Evolutionary conservation across 2,888 invertebrate genomes (phyloP).

Genomic region (Muschampia plurimacula): DNA sequence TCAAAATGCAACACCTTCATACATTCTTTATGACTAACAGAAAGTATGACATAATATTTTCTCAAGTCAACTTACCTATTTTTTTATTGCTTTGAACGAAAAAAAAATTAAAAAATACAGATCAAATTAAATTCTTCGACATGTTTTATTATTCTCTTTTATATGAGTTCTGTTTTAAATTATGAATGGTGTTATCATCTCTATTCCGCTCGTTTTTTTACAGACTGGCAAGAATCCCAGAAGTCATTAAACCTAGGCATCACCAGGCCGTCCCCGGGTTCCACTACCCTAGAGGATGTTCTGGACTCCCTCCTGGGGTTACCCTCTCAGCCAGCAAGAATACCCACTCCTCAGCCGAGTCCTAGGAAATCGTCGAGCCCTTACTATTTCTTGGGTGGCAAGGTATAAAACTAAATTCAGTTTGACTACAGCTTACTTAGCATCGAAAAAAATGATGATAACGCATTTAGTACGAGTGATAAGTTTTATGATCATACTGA

Average conservation of each 20-base stretch:
- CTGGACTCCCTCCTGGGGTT: constrained; percentile 96
- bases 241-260: constrained; percentile 82
- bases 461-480: neutral
- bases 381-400: constrained; percentile 79
- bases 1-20: too few relatives aligned
- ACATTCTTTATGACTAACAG: too few relatives aligned
- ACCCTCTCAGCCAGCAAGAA: constrained; percentile 89
- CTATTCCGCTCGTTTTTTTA: too few relatives aligned
- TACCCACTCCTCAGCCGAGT: constrained; percentile 89
- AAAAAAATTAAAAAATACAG: too few relatives aligned
- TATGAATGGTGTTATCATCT: too few relatives aligned
- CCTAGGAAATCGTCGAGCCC: constrained; percentile 80
- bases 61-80: too few relatives aligned
- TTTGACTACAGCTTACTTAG: neutral
- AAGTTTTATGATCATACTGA: neutral
- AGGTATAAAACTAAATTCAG: constrained; percentile 61
- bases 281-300: constrained; percentile 96
- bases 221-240: constrained; percentile 58
- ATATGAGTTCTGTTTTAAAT: too few relatives aligned
- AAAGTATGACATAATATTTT: too few relatives aligned
- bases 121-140: too few relatives aligned
- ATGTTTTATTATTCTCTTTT: too few relatives aligned
- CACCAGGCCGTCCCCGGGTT: constrained; percentile 90
- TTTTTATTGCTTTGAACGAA: too few relatives aligned
- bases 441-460: neutral